phyloP scores from a whole-genome alignment of 2,888 invertebrate genomes.

The Macrosoma leucophasiata region DNA sequence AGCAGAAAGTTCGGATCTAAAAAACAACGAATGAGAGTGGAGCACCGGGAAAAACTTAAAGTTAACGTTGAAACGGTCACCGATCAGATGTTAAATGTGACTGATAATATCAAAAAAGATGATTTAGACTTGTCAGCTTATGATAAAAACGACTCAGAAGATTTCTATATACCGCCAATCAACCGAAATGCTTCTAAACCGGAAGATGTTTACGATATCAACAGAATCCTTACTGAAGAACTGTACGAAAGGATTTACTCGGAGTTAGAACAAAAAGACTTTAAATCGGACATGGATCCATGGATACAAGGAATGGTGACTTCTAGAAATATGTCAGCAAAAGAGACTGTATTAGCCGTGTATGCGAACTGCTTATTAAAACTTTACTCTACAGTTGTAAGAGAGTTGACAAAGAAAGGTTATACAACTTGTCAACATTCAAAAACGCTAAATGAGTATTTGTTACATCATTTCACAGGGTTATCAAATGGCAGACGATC shows the following conservation, averaged over 20 bases:
- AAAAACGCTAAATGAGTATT: slow-evolving; percentile 43
- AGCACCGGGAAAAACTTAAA: slow-evolving; percentile 76
- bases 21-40: slow-evolving; percentile 72
- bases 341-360: slow-evolving; percentile 39
- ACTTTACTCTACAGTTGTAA: slow-evolving; percentile 32
- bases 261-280: slow-evolving; percentile 45
- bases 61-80: slow-evolving; percentile 74
- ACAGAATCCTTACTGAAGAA: slow-evolving; percentile 54
- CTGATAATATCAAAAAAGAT: slow-evolving; percentile 34
- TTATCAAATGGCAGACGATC: slow-evolving; percentile 34
- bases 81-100: slow-evolving; percentile 74
- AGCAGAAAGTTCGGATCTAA: slow-evolving; percentile 81
- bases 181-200: slow-evolving; percentile 58
- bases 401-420: slow-evolving; percentile 41
- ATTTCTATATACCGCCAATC: slow-evolving; percentile 68
- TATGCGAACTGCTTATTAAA: slow-evolving; percentile 47
- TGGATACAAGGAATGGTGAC: slow-evolving; percentile 35
- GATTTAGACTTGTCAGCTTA: slow-evolving; percentile 50
- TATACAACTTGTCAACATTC: slow-evolving; percentile 43
- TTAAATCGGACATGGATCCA: slow-evolving; percentile 31
- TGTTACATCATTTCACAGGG: slow-evolving; percentile 43
- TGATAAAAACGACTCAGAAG: slow-evolving; percentile 46
- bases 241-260: slow-evolving; percentile 48
- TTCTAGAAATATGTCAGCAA: slow-evolving; percentile 28
- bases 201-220: slow-evolving; percentile 63